Base-by-base conservation (phyloP, 2,888 invertebrate species). In the Baronia brevicornis region DNA sequence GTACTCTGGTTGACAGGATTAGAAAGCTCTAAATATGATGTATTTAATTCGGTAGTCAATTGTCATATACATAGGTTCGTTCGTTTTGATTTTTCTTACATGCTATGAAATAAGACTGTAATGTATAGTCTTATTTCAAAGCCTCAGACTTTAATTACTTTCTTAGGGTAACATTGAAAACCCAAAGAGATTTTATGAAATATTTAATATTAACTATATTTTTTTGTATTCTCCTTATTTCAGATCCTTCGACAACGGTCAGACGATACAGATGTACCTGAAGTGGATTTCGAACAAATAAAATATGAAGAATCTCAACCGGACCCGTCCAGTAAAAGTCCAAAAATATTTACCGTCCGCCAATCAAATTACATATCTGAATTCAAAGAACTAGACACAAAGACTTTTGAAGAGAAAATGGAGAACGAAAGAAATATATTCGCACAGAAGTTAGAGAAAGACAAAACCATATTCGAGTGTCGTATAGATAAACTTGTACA, bases 401-500 rank as follows among this genome's bases (percentile, higher is more conserved):
- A 65, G 11, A 55, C 57, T 43, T 58, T 51, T 32, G 49, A 52
- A 18, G 50, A 46, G 18, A 36, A 38, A 31, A 47, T 46, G 12
- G 26, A 33, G 18, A 24, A 15, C 3, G 26, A 28, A 9, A 24
- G 31, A 9, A 10, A 26, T n/a, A 18, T 15, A 4, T 17, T 20
- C 2, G 28, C 10, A 14, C 44, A 34, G 33, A 27, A 36, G n/a
- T 15, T 36, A n/a, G 33, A 53, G 5, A 39, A 33, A 22, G 55
- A 59, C 22, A 53, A 54, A 44, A 41, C 52, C 10, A 54, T 73
- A 3, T 82, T 82, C 41, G 79, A 82, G 31, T 80, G 79, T 28
- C 58, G 79, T 35, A 65, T 84, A 33, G 79, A 78, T 5, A 80
- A 75, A 24, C 38, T 84, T 0, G 80, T 84, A 0, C 74, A 79